These are phyloP conservation scores for Ricordea florida DNA, from an alignment of 92 coral and sea anemone genomes.

Conservation along the genomic window DNA sequence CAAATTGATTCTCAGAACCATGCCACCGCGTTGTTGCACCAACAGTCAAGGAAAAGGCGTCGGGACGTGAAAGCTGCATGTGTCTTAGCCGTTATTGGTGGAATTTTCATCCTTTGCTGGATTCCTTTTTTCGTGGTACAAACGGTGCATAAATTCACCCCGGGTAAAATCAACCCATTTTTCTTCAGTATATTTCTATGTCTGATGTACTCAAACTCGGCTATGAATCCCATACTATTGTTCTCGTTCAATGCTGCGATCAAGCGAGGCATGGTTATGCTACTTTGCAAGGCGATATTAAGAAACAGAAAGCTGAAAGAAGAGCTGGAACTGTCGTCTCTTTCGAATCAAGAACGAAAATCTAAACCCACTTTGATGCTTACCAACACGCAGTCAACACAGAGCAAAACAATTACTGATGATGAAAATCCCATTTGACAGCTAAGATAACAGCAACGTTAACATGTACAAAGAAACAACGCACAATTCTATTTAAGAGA, in stretches of 20 bases:
- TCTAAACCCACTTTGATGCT: no score
- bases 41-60: slow-evolving; percentile 61
- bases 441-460: no score
- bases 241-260: slow-evolving; percentile 85
- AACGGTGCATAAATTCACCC: slow-evolving; percentile 86
- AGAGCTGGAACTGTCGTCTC: slow-evolving; percentile 25
- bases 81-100: slow-evolving; percentile 90
- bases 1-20: slow-evolving; percentile 62
- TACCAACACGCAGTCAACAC: background rate
- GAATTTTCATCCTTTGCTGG: slow-evolving; percentile 93
- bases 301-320: background rate
- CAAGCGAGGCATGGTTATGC: slow-evolving; percentile 58
- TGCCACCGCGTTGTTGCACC: slow-evolving; percentile 21
- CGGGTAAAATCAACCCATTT: slow-evolving; percentile 66
- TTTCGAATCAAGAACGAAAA: no score
- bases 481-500: no score
- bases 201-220: slow-evolving; percentile 94
- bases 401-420: background rate
- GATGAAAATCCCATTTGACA: no score
- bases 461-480: no score
- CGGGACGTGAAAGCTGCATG: slow-evolving; percentile 88
- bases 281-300: slow-evolving; percentile 59
- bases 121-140: slow-evolving; percentile 95
- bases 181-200: slow-evolving; percentile 85
- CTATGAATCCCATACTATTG: slow-evolving; percentile 76